These are phyloP conservation scores for Poliocrania exsul DNA, from an alignment of 2,797 vertebrate species.

Conservation along the genomic window DNA sequence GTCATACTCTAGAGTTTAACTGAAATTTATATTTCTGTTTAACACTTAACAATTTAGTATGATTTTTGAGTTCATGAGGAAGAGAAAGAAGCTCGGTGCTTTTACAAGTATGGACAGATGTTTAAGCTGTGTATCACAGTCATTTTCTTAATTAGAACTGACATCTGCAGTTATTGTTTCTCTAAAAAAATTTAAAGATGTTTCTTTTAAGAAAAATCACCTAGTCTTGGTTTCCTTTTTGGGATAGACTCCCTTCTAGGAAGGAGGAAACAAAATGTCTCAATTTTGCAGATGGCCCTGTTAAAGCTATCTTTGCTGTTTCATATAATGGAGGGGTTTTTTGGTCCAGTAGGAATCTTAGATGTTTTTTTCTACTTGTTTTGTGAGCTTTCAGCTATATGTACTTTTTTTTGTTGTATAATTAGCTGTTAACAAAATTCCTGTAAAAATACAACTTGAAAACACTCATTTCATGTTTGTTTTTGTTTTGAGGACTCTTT, in stretches of 20 bases:
- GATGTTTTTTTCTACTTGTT: not conserved
- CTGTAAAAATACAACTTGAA: not conserved
- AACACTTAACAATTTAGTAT: not conserved
- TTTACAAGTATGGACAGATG: not conserved
- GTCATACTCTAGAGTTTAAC: not conserved
- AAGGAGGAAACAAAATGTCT: not conserved
- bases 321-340: fast-evolving
- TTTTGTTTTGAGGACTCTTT: not conserved
- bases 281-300: not conserved
- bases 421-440: not conserved
- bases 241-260: not conserved
- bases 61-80: not conserved
- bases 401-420: not conserved
- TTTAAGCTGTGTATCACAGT: not conserved
- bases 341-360: not conserved
- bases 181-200: not conserved
- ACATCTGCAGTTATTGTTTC: not conserved
- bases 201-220: not conserved
- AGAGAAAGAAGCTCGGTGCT: not conserved
- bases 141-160: not conserved
- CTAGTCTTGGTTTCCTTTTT: not conserved
- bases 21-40: not conserved
- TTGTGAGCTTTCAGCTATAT: not conserved
- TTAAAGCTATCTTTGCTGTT: not conserved
- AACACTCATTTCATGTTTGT: not conserved